These are phyloP conservation scores for Pollenia griseotomentosa DNA, from an alignment of 2,888 invertebrate species.

Conservation along the genomic window DNA sequence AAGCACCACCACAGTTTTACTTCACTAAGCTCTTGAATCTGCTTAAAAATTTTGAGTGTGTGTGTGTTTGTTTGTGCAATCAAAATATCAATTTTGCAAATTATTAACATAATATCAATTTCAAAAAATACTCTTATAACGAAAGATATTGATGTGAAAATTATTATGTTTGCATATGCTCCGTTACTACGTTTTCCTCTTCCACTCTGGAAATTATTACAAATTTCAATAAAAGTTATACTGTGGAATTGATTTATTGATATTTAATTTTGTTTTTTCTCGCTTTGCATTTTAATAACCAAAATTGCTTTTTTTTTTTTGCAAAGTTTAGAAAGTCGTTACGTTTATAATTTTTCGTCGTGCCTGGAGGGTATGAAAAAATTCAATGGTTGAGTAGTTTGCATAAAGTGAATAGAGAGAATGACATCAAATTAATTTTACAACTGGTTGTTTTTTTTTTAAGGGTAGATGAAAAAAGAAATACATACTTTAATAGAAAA, in stretches of 20 bases:
- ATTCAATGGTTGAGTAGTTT: slow-evolving; percentile 45
- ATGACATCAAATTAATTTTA: slow-evolving; percentile 7
- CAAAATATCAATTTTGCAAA: slow-evolving; percentile 61
- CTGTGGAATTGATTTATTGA: slow-evolving; percentile 65
- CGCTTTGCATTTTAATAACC: slow-evolving; percentile 37
- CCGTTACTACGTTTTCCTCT: slow-evolving; percentile 17
- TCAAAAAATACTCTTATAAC: slow-evolving; percentile 3
- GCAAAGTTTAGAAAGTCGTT: slow-evolving; percentile 25
- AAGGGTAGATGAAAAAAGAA: not conserved
- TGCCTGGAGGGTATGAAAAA: slow-evolving; percentile 35
- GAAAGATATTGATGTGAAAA: slow-evolving; percentile 35
- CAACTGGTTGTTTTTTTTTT: slow-evolving; percentile 11
- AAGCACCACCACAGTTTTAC: not conserved
- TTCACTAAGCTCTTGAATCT: slow-evolving; percentile 47
- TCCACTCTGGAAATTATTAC: slow-evolving; percentile 7
- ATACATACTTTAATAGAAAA: slow-evolving; percentile 1
- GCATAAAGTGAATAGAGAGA: slow-evolving; percentile 18
- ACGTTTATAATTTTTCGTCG: slow-evolving; percentile 37
- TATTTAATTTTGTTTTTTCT: slow-evolving; percentile 46
- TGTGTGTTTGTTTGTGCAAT: slow-evolving; percentile 46
- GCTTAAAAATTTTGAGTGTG: not conserved
- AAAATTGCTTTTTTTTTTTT: slow-evolving; percentile 27
- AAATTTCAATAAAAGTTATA: slow-evolving; percentile 31
- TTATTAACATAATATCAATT: slow-evolving; percentile 65
- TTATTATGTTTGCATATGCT: slow-evolving; percentile 56